phyloP scores from a whole-genome alignment of 2,888 invertebrate species.

The Incurvaria masculella region DNA sequence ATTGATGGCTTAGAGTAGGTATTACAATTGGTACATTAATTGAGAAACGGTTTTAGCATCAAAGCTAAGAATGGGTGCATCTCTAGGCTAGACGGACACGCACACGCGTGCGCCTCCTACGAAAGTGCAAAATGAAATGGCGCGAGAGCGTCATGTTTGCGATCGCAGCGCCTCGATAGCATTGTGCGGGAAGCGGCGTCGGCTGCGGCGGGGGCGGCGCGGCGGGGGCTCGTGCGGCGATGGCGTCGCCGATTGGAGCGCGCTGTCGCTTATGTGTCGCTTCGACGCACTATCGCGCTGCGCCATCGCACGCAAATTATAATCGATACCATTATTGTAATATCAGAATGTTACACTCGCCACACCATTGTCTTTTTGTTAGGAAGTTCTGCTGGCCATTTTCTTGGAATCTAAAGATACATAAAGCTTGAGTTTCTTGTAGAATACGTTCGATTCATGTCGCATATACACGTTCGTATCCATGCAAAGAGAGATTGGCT shows the following conservation, averaged over 20 bases:
- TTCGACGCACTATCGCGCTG: slow-evolving; percentile 39
- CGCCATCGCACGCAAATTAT: slow-evolving; percentile 56
- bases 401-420: background rate
- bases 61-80: too few relatives aligned
- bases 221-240: slow-evolving; percentile 32
- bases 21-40: too few relatives aligned
- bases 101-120: slow-evolving; percentile 28
- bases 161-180: slow-evolving; percentile 50
- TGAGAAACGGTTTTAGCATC: too few relatives aligned
- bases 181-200: slow-evolving; percentile 43
- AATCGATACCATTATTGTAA: slow-evolving; percentile 58
- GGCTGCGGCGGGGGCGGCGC: slow-evolving; percentile 31
- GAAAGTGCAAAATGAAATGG: slow-evolving; percentile 46
- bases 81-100: background rate
- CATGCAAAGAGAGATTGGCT: background rate
- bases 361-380: background rate
- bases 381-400: background rate
- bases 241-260: slow-evolving; percentile 44
- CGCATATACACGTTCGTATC: too few relatives aligned
- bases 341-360: slow-evolving; percentile 24
- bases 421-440: too few relatives aligned
- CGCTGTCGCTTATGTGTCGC: slow-evolving; percentile 53
- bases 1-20: too few relatives aligned
- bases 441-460: too few relatives aligned
- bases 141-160: slow-evolving; percentile 43